A percentile compares a stretch with the other conserved stretches of the same genome.
These are phyloP conservation scores for Luperina testacea DNA, from an alignment of 2,888 invertebrate genomes.

Conservation along the genomic window DNA sequence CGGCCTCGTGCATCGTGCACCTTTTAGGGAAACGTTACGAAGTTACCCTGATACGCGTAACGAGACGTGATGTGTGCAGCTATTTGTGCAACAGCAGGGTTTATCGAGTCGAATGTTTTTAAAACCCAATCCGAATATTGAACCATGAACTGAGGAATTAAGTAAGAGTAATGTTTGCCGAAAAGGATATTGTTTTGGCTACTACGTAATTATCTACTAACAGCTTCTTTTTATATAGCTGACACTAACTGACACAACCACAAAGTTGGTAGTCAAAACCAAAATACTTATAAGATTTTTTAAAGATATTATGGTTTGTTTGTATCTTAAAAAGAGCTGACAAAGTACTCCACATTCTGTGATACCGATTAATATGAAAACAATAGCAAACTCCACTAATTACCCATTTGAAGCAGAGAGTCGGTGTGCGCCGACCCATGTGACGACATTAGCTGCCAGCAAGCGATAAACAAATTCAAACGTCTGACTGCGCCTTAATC, in stretches of 20 bases:
- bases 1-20: slow-evolving; percentile 31
- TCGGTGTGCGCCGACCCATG: slow-evolving; percentile 63
- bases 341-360: neutral
- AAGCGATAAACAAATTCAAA: slow-evolving; percentile 73
- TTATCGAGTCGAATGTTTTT: neutral
- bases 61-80: neutral
- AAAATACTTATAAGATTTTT: neutral
- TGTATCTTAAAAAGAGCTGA: neutral
- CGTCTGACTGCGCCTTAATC: slow-evolving; percentile 66
- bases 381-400: slow-evolving; percentile 41
- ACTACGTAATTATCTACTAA: neutral
- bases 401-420: slow-evolving; percentile 49
- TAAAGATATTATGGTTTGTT: neutral
- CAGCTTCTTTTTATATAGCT: neutral
- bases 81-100: neutral
- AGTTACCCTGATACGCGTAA: slow-evolving; percentile 1
- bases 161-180: neutral
- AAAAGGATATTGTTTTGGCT: neutral
- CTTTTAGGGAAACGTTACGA: slow-evolving; percentile 38
- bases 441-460: slow-evolving; percentile 72
- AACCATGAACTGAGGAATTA: neutral
- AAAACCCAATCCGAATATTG: neutral
- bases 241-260: neutral
- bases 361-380: slow-evolving; percentile 23
- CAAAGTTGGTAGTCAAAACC: neutral